These are phyloP conservation scores for Anthopleura sola DNA, from an alignment of 64 coral and sea anemone species.

Conservation along the genomic window DNA sequence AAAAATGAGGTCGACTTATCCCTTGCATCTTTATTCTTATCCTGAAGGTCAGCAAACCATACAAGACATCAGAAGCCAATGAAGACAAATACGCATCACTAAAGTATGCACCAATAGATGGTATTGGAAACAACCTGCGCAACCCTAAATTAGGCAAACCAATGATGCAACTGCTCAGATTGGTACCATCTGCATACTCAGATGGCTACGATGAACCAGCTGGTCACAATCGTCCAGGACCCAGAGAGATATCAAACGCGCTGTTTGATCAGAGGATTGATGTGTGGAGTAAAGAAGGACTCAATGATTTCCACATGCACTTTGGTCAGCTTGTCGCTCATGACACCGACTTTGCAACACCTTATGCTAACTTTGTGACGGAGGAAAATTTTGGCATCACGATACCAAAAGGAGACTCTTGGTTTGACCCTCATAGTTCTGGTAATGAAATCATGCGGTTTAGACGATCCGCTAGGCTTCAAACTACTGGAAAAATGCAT, in stretches of 20 bases:
- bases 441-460: constrained; percentile 94
- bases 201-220: constrained; percentile 84
- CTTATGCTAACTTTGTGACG: constrained; percentile 91
- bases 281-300: constrained; percentile 59
- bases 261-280: constrained; percentile 82
- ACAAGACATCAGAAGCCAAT: constrained; percentile 22
- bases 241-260: constrained; percentile 82
- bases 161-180: constrained; percentile 79
- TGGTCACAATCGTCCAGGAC: constrained; percentile 66
- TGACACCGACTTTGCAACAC: constrained; percentile 97
- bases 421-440: constrained; percentile 87
- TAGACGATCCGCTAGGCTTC: constrained; percentile 79
- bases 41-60: constrained; percentile 55
- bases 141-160: constrained; percentile 80
- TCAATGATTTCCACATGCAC: constrained; percentile 95
- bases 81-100: not conserved
- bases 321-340: constrained; percentile 96
- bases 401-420: constrained; percentile 82
- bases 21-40: not conserved
- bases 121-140: constrained; percentile 66
- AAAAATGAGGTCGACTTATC: no score
- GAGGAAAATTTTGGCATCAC: constrained; percentile 91
- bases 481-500: constrained; percentile 86
- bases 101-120: constrained; percentile 67
- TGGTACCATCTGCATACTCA: constrained; percentile 51